Evolutionary conservation across 2,797 vertebrate species (phyloP), one percentile per base, ranked within the genome.

Genomic region (Apodemus agrarius): DNA sequence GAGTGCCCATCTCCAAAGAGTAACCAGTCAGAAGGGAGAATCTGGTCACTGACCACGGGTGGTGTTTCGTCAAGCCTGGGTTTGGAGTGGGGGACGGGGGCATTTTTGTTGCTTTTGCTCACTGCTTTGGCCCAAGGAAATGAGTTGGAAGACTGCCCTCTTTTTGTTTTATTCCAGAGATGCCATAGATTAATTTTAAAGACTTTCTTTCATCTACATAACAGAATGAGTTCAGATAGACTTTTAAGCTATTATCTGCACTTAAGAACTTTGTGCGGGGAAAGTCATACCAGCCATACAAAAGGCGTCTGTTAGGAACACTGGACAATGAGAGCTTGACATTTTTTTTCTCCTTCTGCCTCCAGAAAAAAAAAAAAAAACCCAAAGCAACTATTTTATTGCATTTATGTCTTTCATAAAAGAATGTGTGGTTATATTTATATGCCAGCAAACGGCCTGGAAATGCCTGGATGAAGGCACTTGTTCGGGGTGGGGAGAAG

Each of bases 121-220:
- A 94, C 90, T 97, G 83, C 97, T 97, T 89, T 98, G 96, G 95
- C 94, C 97, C 91, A 97, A 96, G 96, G 95, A 94, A 97, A 96
- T 43, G 93, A 95, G 82, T 95, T 98, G 96, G 97, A 97, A 89
- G 74, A 95, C 76, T 97, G 94, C 94, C 95, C 72, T 94, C 92
- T 78, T 75, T 75, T 95, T 96, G 96, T 80, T 96, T 96, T 76
- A 94, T 92, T 95, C 98, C 93, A 89, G 95, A 97, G 97, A 97
- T 95, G 98, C 97, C 92, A 96, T 90, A 97, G 97, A 97, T 98
- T 96, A 97, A 98, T 98, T 96, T 97, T 97, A 97, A 98, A 98
- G 97, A 93, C 97, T 98, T 96, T 97, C 96, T 98, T 98, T 98
- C 98, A 98, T 97, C 98, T 98, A 24, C 90, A 91, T 90, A 97